These are phyloP conservation scores for Prionailurus bengalensis DNA, from an alignment of 2,113 vertebrate species.

Conservation along the genomic window DNA sequence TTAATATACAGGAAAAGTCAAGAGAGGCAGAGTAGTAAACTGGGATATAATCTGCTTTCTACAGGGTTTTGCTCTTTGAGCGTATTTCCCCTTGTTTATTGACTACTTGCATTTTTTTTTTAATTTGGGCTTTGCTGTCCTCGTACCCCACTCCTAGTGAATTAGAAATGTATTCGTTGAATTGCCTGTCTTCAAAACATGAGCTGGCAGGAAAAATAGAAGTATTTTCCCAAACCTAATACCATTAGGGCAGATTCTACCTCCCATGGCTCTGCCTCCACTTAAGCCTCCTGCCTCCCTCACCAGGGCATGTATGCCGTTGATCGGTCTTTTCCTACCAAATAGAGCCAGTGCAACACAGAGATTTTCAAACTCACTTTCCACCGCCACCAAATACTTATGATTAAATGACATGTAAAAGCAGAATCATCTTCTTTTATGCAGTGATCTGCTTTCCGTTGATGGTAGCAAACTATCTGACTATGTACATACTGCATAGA, in stretches of 20 bases:
- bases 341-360: background rate
- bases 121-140: background rate
- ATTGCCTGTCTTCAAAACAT: background rate
- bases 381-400: background rate
- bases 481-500: constrained; percentile 95
- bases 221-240: background rate
- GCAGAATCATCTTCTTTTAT: background rate
- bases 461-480: background rate
- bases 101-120: background rate
- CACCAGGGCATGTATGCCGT: background rate
- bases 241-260: background rate
- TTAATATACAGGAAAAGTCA: background rate
- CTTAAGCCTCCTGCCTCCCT: background rate
- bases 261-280: background rate
- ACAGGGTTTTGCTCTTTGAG: background rate
- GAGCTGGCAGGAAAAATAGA: constrained; percentile 5
- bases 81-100: background rate
- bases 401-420: constrained; percentile 27
- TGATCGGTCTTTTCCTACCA: background rate
- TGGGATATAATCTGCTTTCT: background rate
- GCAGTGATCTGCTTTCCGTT: background rate
- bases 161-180: background rate
- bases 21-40: background rate
- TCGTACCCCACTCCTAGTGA: background rate
- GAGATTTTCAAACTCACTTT: background rate